phyloP scores from a whole-genome alignment of 2,797 vertebrate genomes.

The Hoplostethus atlanticus region DNA sequence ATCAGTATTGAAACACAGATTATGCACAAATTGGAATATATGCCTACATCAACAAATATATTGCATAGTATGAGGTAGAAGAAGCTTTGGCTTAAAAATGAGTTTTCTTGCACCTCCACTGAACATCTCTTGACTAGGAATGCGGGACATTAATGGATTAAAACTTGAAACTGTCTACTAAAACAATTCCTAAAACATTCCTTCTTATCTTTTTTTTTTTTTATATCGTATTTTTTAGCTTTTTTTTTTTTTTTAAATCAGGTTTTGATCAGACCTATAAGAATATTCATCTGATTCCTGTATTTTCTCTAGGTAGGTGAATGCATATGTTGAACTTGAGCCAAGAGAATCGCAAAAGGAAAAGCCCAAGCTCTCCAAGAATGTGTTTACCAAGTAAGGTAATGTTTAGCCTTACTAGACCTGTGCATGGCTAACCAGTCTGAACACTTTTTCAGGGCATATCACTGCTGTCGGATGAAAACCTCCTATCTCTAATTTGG shows the following conservation, averaged over 20 bases:
- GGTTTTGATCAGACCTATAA: background rate
- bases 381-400: slow-evolving; percentile 81
- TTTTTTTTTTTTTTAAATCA: no score
- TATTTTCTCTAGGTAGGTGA: slow-evolving; percentile 57
- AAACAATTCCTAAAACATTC: slow-evolving; percentile 24
- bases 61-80: background rate
- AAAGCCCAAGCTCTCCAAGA: slow-evolving; percentile 37
- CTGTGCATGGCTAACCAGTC: slow-evolving; percentile 54
- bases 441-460: slow-evolving; percentile 47
- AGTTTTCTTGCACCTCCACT: background rate
- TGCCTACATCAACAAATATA: background rate
- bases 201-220: no score
- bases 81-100: background rate
- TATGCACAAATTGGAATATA: background rate
- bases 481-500: slow-evolving; percentile 24
- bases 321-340: slow-evolving; percentile 46
- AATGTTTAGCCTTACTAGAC: slow-evolving; percentile 74
- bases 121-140: slow-evolving; percentile 15
- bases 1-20: background rate
- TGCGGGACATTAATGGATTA: slow-evolving; percentile 11
- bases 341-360: slow-evolving; percentile 59
- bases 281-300: slow-evolving; percentile 19
- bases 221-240: no score
- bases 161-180: slow-evolving; percentile 18
- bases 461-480: slow-evolving; percentile 45